Evolutionary conservation across 1,140 invertebrate genomes (phyloP), one percentile per base, ranked within the genome.

Genomic region (Pseudomyrmex pallidus): DNA sequence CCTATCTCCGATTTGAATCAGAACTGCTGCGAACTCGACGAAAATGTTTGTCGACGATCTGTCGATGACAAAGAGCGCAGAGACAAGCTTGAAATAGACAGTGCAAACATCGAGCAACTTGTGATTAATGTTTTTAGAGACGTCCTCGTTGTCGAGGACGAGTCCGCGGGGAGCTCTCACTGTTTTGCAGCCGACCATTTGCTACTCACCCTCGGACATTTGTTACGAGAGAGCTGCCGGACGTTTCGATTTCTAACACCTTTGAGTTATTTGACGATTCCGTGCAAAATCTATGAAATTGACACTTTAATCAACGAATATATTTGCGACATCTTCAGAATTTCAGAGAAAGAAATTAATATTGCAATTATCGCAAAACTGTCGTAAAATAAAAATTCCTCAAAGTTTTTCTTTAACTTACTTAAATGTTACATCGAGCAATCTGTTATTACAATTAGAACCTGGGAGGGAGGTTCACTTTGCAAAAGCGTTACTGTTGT

Each of bases 41-140:
- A 35, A 48, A 68, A 74, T 48, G 68, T 85, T 82, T 68, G 46
- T 20, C 44, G 50, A 50, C 35, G 66, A 85, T 82, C 85, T 83
- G 73, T 89, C 80, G 87, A 74, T 85, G 85, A 90, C 85, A 87
- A 88, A 84, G 86, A 86, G 88, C 82, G 90, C 89, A 89, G 90
- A 35, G 90, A 91, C 89, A 86, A 88, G 88, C 87, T 85, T 88
- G 88, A 90, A 87, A 82, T 86, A 87, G 87, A 85, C 83, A 82
- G 63, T 74, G 84, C 89, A 91, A 91, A 89, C 91, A 91, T 22
- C 66, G 66, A 90, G 87, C 87, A 88, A 87, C 87, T 90, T 82
- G 90, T 92, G 91, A 92, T 92, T 91, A 92, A 92, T 92, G 91
- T 91, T 91, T 91, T 92, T 91, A 88, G 72, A 90, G 90, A 85